Conservation (phyloP, 1,140 invertebrate species). For the Nephila pilipes region DNA sequence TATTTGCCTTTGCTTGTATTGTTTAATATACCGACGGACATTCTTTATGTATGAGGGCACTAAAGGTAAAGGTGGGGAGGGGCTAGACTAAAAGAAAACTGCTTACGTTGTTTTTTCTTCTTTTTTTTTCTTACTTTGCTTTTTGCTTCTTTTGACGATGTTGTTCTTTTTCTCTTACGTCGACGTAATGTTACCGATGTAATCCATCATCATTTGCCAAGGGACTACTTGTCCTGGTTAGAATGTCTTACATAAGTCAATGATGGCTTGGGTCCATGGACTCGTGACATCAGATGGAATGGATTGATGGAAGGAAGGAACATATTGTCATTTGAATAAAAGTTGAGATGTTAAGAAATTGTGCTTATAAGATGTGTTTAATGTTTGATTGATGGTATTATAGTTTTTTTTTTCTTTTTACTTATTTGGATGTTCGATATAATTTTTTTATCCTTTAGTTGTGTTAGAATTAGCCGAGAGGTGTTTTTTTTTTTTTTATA, state of each 20-base stretch:
- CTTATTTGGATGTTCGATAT: too few relatives aligned
- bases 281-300: neutral
- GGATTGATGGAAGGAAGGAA: neutral
- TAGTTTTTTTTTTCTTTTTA: too few relatives aligned
- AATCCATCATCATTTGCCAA: constrained; percentile 70
- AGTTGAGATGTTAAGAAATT: neutral
- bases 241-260: constrained; percentile 48
- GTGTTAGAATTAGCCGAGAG: neutral
- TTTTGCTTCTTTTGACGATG: neutral
- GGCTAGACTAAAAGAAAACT: constrained; percentile 21
- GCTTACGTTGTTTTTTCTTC: constrained; percentile 44
- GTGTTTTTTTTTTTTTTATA: too few relatives aligned
- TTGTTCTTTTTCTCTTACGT: neutral
- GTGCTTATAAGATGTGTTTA: neutral
- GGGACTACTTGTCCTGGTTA: constrained; percentile 71
- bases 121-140: neutral
- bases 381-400: neutral
- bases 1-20: constrained; percentile 70
- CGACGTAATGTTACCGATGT: constrained; percentile 6
- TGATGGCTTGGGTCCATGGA: constrained; percentile 45
- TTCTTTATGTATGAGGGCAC: constrained; percentile 47
- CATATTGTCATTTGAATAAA: constrained; percentile 4
- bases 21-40: constrained; percentile 66
- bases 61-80: neutral
- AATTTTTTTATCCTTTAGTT: neutral